phyloP scores from a whole-genome alignment of 2,888 invertebrate genomes.

The Zele albiditarsus region DNA sequence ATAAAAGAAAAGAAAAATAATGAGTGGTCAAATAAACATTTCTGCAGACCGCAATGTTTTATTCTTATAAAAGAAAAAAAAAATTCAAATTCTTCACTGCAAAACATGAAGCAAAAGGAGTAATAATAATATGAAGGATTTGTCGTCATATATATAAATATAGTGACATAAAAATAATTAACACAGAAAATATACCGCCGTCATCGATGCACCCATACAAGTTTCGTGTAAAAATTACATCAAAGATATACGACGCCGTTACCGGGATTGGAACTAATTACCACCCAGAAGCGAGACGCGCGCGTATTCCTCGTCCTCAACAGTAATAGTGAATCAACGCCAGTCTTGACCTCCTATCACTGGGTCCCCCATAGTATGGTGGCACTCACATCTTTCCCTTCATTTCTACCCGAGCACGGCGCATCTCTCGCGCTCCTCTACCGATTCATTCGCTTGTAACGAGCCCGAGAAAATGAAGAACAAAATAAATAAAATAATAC shows the following conservation, averaged over 20 bases:
- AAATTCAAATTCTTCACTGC: conserved; percentile 1
- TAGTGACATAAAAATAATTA: conserved; percentile 61
- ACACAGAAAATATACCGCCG: conserved; percentile 60
- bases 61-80: conserved; percentile 18
- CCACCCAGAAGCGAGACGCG: conserved; percentile 67
- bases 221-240: conserved; percentile 62
- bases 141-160: conserved; percentile 27
- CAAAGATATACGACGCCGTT: conserved; percentile 68
- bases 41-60: background rate
- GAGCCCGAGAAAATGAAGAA: conserved; percentile 47
- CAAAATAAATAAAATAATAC: background rate
- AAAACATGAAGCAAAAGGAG: conserved; percentile 32
- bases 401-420: conserved; percentile 57
- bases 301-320: conserved; percentile 50
- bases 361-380: conserved; percentile 49
- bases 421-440: conserved; percentile 36
- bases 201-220: conserved; percentile 48
- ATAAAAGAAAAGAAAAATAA: background rate
- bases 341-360: conserved; percentile 58
- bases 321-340: conserved; percentile 60
- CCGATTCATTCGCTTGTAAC: conserved; percentile 65
- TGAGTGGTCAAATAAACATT: background rate
- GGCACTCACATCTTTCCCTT: background rate
- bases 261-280: conserved; percentile 69
- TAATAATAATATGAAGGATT: conserved; percentile 33